Evolutionary conservation across 2,888 invertebrate genomes (phyloP), one percentile per base, ranked within the genome.

Genomic region (Sinelater perroti): DNA sequence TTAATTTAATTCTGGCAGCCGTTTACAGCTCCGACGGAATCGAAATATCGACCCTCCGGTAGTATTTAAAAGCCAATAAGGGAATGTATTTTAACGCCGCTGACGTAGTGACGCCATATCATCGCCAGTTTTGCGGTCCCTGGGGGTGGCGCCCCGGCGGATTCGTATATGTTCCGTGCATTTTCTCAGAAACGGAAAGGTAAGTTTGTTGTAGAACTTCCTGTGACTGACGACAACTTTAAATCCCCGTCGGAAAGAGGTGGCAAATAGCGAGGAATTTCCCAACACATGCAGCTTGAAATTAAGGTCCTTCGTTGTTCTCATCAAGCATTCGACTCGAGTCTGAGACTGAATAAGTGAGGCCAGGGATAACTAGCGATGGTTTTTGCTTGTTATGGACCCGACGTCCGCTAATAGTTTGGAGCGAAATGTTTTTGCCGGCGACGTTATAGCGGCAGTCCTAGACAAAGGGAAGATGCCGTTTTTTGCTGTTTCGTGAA

Each of bases 51-150:
- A 24, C 24, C 24, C 1, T 13, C 11, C 38, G 2, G 38, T 14
- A 26, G 21, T 40, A 26, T 40, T 40, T 40, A 40, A 21, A 40
- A 24, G 8, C 13, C 14, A 40, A 40, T 40, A 40, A 6, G 7
- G 40, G 24, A 40, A 40, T 40, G 24, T 24, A 40, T 40, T 40
- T 40, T 24, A 40, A 21, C 40, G 40, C 38, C 24, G 11, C 38
- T 11, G n/a, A n/a, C n/a, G 11, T 3, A 13, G 38, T 38, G 21
- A 38, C 38, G 24, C 24, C 40, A 40, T 40, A 24, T 40, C 40
- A 18, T 38, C 40, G 26, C 24, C 40, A 24, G 20, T 40, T 40
- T 13, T 7, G 14, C 40, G 40, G 7, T 40, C 14, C 24, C 40
- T n/a, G 13, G 40, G 40, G 40, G 13, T 40, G 14, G 8, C 38